Base-by-base conservation (phyloP, 2,797 vertebrate genomes). In the Strix occidentalis region DNA sequence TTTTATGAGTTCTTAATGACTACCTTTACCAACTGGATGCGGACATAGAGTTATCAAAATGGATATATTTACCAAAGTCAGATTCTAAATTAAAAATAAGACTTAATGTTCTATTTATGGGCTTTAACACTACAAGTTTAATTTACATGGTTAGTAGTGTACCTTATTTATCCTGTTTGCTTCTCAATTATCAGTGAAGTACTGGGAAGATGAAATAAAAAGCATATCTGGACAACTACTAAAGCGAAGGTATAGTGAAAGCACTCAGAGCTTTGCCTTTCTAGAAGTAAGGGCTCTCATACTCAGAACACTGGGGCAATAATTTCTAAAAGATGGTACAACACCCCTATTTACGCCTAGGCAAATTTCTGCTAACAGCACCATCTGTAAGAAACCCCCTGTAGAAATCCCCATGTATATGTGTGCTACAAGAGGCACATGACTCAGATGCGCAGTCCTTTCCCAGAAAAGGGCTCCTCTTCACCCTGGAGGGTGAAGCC, bases 391-490 rank as follows among this genome's bases (percentile, higher is more conserved):
- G 61, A 54, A 87, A 41, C 31, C 45, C 54, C 37, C 45, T n/a
- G 61, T 6, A 92, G 60, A 58, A 84, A 86, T 37, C 33, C 51
- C 35, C 58, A 53, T 3, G 0, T 4, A 8, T 0, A 1, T 11
- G 33, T 41, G 51, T 28, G 75, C 51, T 88, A 25, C 26, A n/a
- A 70, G 63, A 65, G 57, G 60, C 11, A 6, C 26, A 2, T 3
- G 20, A 39, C 12, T 84, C 8, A 33, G 48, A 70, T 23, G 72
- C 5, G 15, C 48, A 72, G 50, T n/a, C 51, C 94, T 57, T 76
- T 87, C 75, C 80, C 70, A 94, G 75, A 79, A 83, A 75, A 91
- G 11, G 35, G 51, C 77, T 81, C 61, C 31, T 90, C 93, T 89
- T 86, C 75, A 64, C 45, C 13, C 89, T 31, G 3, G 19, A 63